Conservation (phyloP, 2,888 invertebrate species). For the Eumacrocentrus americanus region DNA sequence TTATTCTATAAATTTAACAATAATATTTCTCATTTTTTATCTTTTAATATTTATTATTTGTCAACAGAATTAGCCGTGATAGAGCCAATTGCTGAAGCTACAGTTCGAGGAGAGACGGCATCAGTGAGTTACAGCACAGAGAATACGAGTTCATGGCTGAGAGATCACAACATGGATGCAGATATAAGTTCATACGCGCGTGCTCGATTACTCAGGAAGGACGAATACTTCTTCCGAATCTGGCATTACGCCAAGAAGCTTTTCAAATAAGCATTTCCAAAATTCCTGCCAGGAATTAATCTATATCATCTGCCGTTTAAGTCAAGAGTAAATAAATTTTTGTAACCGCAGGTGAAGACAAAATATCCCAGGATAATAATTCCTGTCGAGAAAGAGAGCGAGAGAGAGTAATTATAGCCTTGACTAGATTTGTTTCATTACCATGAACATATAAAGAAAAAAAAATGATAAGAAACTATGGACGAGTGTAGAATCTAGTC, state of each 20-base stretch:
- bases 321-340: no score
- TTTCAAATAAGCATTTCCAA: slow-evolving; percentile 71
- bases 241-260: slow-evolving; percentile 87
- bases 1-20: not conserved
- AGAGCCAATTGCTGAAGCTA: slow-evolving; percentile 73
- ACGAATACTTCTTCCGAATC: slow-evolving; percentile 96
- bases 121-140: slow-evolving; percentile 82
- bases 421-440: slow-evolving; percentile 28
- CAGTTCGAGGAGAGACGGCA: slow-evolving; percentile 76
- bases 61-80: slow-evolving; percentile 55
- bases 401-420: slow-evolving; percentile 14
- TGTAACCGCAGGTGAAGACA: no score
- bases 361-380: no score
- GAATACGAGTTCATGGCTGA: slow-evolving; percentile 91
- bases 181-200: slow-evolving; percentile 90
- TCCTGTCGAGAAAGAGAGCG: slow-evolving; percentile 2
- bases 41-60: no score
- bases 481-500: slow-evolving; percentile 52
- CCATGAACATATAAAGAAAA: slow-evolving; percentile 31
- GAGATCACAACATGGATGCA: slow-evolving; percentile 93
- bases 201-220: slow-evolving; percentile 80
- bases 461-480: slow-evolving; percentile 30
- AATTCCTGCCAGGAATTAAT: slow-evolving; percentile 21
- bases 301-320: no score
- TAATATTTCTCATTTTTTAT: no score